Evolutionary conservation across 1,140 invertebrate species (phyloP).

Genomic region (Belonocnema kinseyi): DNA sequence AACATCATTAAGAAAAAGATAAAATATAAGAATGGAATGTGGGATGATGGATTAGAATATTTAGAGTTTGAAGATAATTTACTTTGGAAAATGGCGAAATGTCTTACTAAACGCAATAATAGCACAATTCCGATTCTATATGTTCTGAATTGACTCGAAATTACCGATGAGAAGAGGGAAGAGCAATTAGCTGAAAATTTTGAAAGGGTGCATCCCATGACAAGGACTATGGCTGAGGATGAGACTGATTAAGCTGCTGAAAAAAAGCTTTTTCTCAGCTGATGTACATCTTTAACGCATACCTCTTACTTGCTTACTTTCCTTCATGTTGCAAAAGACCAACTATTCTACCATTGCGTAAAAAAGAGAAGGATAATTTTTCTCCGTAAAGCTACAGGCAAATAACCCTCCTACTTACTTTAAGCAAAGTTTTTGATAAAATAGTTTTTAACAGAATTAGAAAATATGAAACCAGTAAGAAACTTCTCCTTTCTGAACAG

Average conservation of each 20-base stretch:
- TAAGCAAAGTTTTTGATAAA: slow-evolving; percentile 60
- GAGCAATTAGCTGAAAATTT: slow-evolving; percentile 32
- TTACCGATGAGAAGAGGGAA: slow-evolving; percentile 15
- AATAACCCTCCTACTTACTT: slow-evolving; percentile 55
- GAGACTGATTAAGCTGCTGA: too few relatives aligned
- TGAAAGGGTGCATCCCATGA: slow-evolving; percentile 23
- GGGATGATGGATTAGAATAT: too few relatives aligned
- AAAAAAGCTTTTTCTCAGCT: neutral
- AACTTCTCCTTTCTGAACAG: neutral
- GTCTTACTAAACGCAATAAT: too few relatives aligned
- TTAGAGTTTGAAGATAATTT: too few relatives aligned
- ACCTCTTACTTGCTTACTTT: too few relatives aligned
- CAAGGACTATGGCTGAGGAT: too few relatives aligned
- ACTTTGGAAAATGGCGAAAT: too few relatives aligned
- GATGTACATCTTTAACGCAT: slow-evolving; percentile 31
- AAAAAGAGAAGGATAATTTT: slow-evolving; percentile 37
- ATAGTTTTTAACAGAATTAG: slow-evolving; percentile 49
- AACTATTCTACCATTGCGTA: slow-evolving; percentile 23
- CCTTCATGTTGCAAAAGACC: slow-evolving; percentile 29
- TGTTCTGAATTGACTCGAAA: neutral
- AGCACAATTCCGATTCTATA: too few relatives aligned
- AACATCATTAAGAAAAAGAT: too few relatives aligned
- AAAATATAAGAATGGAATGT: too few relatives aligned
- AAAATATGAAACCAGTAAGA: neutral
- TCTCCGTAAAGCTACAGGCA: slow-evolving; percentile 52